Percentiles rank a stretch among this genome's conserved stretches.
Conservation (phyloP, 2,113 vertebrate genomes). For the Perca fluviatilis region DNA sequence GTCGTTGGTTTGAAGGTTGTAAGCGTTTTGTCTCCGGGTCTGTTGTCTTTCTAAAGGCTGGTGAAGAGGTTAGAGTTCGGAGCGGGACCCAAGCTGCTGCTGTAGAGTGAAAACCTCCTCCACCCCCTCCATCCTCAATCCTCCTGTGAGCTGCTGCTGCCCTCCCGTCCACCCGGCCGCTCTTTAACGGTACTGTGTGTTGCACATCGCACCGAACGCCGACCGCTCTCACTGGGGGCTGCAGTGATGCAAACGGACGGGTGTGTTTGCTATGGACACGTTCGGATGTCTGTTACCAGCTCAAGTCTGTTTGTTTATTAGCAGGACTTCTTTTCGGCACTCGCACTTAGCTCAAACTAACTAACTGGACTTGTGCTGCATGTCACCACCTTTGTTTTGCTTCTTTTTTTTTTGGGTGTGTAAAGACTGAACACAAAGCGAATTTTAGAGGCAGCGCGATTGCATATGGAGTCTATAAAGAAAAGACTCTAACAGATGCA, state of each 20-base stretch:
- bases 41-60: conserved; percentile 64
- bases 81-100: conserved; percentile 90
- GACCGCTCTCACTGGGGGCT: neutral
- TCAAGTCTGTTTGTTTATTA: neutral
- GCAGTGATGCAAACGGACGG: neutral
- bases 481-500: neutral
- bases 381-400: neutral
- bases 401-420: neutral
- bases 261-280: neutral
- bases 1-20: neutral
- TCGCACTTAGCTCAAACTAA: conserved; percentile 62
- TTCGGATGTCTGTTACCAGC: neutral
- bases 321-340: conserved; percentile 5
- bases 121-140: neutral
- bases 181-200: neutral
- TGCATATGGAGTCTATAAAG: neutral
- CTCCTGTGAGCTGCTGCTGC: neutral
- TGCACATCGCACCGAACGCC: neutral
- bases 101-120: conserved; percentile 75
- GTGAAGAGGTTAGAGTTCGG: conserved; percentile 91
- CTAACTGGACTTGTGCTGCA: conserved; percentile 1
- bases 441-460: neutral
- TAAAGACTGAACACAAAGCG: conserved; percentile 1
- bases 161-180: conserved; percentile 1
- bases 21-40: neutral